Evolutionary conservation across 2,797 vertebrate genomes (phyloP), one percentile per base, ranked within the genome.

Genomic region (Microcaecilia unicolor): DNA sequence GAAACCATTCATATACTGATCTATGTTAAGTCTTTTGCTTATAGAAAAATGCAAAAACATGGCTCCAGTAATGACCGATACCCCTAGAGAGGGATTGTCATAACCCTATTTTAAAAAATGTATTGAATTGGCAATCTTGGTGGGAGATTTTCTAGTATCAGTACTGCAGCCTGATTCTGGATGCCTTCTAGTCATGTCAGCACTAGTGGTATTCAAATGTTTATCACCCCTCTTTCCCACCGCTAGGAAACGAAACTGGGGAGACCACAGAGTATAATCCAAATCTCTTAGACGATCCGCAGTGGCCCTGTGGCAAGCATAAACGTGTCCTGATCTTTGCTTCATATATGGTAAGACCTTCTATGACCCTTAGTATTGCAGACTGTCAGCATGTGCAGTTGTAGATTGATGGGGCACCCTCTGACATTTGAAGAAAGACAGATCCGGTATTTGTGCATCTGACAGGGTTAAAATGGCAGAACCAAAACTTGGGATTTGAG

Each of bases 251-350:
- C 1, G 84, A 85, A 8, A 25, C 22, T 1, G 91, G 88, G 9
- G 96, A 97, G 14, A 22, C 71, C 2, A 16, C 53, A 2, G 95
- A 98, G 33, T 99, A 99, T 8, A 89, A 99, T 54, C 96, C 96
- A 7, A 79, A 96, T 74, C 76, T 98, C 34, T 82, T 99, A 53
- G 96, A 93, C 18, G 93, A 98, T 65, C 96, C 96, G 1, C 93
- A 91, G 47, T 99, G 96, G 96, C 93, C 92, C 15, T 97, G 95
- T 31, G 96, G 96, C 48, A 91, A 95, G 55, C 95, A 99, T 61
- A 98, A 97, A 61, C 80, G 96, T 11, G 96, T 98, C 41, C 91
- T 99, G 32, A 94, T 91, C 70, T 99, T 99, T 37, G 86, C 92
- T 2, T 99, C 93, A 2, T 95, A 99, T 44, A 92, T 98, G 93